Evolutionary conservation across 2,888 invertebrate species (phyloP).

Genomic region (Celastrina argiolus): DNA sequence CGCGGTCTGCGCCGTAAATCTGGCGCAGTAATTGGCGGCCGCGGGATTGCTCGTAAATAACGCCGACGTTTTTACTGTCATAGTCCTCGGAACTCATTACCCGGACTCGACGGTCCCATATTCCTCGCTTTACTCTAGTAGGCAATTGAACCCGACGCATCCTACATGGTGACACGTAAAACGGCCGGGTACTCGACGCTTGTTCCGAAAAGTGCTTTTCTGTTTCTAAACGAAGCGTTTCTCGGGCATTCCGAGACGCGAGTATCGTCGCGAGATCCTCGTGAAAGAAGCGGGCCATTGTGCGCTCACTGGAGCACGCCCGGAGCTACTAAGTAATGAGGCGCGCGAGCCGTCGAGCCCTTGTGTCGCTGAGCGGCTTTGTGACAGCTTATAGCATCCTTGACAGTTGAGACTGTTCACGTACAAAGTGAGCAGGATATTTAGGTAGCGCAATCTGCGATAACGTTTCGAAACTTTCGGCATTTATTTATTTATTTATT

Average conservation of each 20-base stretch:
- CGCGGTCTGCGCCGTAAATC: slow-evolving; percentile 25
- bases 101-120: not conserved
- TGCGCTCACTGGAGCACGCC: not conserved
- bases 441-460: not conserved
- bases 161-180: too few relatives aligned
- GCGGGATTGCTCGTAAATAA: slow-evolving; percentile 29
- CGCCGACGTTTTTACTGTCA: slow-evolving; percentile 24
- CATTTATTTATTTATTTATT: too few relatives aligned
- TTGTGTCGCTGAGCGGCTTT: not conserved
- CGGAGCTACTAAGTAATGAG: slow-evolving; percentile 10
- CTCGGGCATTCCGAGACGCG: not conserved
- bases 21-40: slow-evolving; percentile 24
- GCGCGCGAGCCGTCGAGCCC: not conserved
- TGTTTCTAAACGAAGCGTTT: slow-evolving; percentile 1
- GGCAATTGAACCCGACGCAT: not conserved
- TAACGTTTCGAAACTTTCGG: not conserved
- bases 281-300: not conserved
- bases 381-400: not conserved
- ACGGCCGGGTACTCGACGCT: not conserved
- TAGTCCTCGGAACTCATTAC: slow-evolving; percentile 7
- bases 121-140: not conserved
- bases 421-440: not conserved
- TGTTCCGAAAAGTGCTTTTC: not conserved
- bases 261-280: not conserved
- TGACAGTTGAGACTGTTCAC: not conserved